Conservation (phyloP, 2,797 vertebrate genomes). For the Microctenopoma steveboyesi region DNA sequence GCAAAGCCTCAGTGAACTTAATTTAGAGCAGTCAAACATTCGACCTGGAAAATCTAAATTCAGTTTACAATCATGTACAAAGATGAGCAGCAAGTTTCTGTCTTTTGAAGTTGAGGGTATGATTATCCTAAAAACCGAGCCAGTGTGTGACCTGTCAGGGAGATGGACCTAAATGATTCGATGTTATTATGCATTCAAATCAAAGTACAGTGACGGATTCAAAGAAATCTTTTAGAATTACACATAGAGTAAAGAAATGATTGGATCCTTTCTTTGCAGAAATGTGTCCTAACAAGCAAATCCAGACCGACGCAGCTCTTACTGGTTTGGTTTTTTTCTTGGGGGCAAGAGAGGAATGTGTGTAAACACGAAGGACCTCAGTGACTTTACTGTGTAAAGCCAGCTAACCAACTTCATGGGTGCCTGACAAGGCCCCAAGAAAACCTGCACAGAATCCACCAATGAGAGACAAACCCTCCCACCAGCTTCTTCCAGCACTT, state of each 20-base stretch:
- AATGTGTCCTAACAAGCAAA: neutral
- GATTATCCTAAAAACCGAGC: neutral
- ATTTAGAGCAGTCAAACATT: no score
- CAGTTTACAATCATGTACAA: no score
- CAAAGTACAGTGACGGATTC: neutral
- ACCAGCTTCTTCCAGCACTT: constrained; percentile 4
- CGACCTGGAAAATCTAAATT: no score
- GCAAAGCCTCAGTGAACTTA: no score
- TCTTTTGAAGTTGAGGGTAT: neutral
- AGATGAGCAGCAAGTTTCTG: no score
- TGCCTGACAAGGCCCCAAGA: constrained; percentile 21
- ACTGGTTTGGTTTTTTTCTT: constrained; percentile 9
- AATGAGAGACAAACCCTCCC: constrained; percentile 48
- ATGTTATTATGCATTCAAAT: neutral
- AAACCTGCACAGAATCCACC: constrained; percentile 42
- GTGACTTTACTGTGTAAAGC: constrained; percentile 26
- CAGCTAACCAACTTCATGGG: constrained; percentile 7
- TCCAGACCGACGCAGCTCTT: constrained; percentile 1
- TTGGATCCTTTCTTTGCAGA: neutral
- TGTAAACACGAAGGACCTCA: constrained; percentile 52
- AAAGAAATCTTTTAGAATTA: neutral
- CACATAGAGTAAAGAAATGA: neutral
- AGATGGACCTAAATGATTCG: neutral
- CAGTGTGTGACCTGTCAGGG: neutral
- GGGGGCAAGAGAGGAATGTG: constrained; percentile 50